These are phyloP conservation scores for Diceros bicornis DNA, from an alignment of 2,797 vertebrate species.

Conservation along the genomic window DNA sequence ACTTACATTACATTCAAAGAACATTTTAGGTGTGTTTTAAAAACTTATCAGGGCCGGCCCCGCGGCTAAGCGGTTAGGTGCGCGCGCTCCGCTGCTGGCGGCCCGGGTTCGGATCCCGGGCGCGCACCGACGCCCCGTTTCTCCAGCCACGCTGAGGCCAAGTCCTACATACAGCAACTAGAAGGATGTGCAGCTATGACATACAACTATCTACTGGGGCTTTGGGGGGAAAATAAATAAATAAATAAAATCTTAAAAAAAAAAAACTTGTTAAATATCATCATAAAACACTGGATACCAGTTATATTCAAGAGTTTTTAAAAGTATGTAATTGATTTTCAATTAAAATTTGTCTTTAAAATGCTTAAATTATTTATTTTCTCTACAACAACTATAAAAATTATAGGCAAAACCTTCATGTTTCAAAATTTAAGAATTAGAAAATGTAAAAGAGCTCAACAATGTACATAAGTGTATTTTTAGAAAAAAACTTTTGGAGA, in stretches of 20 bases:
- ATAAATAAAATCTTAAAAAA: too few relatives aligned
- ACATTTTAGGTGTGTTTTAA: background rate
- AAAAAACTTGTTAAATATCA: background rate
- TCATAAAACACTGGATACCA: slow-evolving; percentile 5
- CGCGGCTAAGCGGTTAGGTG: too few relatives aligned
- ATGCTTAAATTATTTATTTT: slow-evolving; percentile 22
- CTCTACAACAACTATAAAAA: slow-evolving; percentile 39
- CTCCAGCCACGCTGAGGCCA: too few relatives aligned
- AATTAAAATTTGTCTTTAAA: slow-evolving; percentile 61
- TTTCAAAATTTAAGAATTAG: slow-evolving; percentile 52
- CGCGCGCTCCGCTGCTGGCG: too few relatives aligned
- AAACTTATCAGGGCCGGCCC: too few relatives aligned
- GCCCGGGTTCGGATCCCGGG: too few relatives aligned
- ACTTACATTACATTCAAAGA: slow-evolving; percentile 34
- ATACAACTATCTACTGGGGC: too few relatives aligned
- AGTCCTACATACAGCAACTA: too few relatives aligned
- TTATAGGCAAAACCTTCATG: background rate
- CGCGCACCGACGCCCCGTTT: too few relatives aligned
- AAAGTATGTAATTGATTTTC: slow-evolving; percentile 5
- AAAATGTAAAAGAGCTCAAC: slow-evolving; percentile 7
- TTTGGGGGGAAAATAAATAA: too few relatives aligned
- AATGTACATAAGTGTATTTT: background rate
- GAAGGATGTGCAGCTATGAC: too few relatives aligned
- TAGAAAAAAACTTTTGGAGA: background rate
- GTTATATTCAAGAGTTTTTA: background rate